Percentiles rank a stretch among this genome's conserved stretches.
phyloP scores from a whole-genome alignment of 2,113 vertebrate species.

The Dascyllus trimaculatus region DNA sequence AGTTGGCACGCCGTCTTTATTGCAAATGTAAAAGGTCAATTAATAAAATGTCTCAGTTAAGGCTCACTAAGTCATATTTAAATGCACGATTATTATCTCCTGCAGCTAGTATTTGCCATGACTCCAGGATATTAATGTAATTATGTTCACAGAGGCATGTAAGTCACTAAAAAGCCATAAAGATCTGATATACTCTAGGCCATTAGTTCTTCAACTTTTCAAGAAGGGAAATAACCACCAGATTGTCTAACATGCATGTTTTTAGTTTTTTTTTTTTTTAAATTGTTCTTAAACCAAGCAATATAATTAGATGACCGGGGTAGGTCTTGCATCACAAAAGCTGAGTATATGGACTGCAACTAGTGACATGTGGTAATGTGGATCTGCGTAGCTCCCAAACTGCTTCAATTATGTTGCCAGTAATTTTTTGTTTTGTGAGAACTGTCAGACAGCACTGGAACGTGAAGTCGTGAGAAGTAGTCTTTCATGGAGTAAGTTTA shows the following conservation, averaged over 20 bases:
- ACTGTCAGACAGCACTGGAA: no score
- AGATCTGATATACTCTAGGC: constrained; percentile 7
- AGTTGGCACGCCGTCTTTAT: constrained; percentile 24
- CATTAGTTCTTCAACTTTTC: constrained; percentile 13
- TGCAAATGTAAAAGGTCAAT: constrained; percentile 52
- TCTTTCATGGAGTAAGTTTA: no score
- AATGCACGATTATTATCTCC: constrained; percentile 51
- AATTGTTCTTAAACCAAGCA: no score
- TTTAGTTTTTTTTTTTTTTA: no score
- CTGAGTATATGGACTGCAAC: no score
- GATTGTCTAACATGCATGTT: neutral
- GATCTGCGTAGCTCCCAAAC: no score
- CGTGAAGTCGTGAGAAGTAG: no score
- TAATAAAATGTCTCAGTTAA: constrained; percentile 53
- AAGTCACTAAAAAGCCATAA: constrained; percentile 30
- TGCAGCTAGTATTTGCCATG: constrained; percentile 34
- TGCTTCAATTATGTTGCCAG: no score
- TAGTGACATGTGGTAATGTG: no score
- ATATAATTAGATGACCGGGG: no score
- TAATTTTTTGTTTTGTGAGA: no score
- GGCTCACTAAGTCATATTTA: constrained; percentile 54
- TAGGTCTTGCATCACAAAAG: no score
- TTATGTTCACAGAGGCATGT: constrained; percentile 50
- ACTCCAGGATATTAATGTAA: constrained; percentile 55
- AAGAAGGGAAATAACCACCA: neutral